Percentiles rank a stretch among this genome's conserved stretches.
Evolutionary conservation across 2,888 invertebrate species (phyloP).

Genomic region (Caenorhabditis afra): DNA sequence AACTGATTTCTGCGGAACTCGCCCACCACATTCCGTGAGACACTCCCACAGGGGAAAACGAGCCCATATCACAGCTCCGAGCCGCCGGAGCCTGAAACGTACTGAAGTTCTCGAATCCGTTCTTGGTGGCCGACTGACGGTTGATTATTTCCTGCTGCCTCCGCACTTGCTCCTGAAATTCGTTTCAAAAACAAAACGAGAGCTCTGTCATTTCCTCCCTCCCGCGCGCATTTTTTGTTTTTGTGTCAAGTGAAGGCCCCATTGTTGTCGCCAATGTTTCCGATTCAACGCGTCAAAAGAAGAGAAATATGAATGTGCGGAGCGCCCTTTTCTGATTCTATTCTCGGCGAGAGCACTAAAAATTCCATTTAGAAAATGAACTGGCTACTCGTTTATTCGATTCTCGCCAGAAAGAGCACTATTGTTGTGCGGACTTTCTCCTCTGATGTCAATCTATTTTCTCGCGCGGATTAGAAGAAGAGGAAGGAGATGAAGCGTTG

Average conservation of each 20-base stretch:
- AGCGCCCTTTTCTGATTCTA: conserved; percentile 35
- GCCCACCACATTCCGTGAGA: too few species aligned
- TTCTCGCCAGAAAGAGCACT: conserved; percentile 4
- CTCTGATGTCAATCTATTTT: conserved; percentile 38
- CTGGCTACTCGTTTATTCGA: conserved; percentile 13
- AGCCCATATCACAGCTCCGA: too few species aligned
- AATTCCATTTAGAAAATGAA: conserved; percentile 55
- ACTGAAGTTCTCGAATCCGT: conserved; percentile 78
- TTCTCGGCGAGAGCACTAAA: conserved; percentile 40
- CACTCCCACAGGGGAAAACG: too few species aligned
- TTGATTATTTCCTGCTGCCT: conserved; percentile 72
- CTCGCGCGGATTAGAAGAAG: not conserved
- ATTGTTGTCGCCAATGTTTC: conserved; percentile 20
- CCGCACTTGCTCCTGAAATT: conserved; percentile 74
- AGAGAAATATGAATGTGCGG: conserved; percentile 2
- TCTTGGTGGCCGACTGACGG: conserved; percentile 65
- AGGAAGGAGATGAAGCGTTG: not conserved
- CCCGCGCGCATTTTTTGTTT: not conserved
- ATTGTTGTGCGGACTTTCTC: conserved; percentile 11
- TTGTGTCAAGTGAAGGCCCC: not conserved
- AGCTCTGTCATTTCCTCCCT: not conserved
- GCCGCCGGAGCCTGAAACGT: too few species aligned
- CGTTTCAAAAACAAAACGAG: not conserved
- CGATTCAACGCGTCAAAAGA: conserved; percentile 32
- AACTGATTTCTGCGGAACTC: too few species aligned